A percentile compares a stretch with the other conserved stretches of the same genome.
phyloP scores from a whole-genome alignment of 2,888 invertebrate species.

The Tillus elongatus region DNA sequence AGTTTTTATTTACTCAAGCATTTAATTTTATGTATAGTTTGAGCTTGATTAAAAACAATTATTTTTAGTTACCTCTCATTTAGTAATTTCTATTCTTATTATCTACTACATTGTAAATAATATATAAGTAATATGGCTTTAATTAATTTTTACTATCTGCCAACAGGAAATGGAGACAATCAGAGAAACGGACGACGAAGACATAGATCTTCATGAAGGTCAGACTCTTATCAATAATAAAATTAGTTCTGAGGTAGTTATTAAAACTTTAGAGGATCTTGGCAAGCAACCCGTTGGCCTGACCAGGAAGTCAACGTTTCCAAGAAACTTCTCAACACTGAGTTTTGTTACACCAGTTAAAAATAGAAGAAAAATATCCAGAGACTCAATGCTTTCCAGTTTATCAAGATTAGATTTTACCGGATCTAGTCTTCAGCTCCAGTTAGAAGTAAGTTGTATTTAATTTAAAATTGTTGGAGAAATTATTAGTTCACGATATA shows the following conservation, averaged over 20 bases:
- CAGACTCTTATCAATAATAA: conserved; percentile 34
- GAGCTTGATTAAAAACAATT: no score
- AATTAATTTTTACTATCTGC: no score
- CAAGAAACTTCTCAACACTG: conserved; percentile 39
- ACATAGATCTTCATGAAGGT: conserved; percentile 44
- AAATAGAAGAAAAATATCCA: conserved; percentile 35
- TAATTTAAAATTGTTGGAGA: no score
- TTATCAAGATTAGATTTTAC: conserved; percentile 67
- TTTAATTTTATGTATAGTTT: no score
- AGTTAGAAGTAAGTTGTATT: conserved; percentile 46
- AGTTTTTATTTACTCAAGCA: no score
- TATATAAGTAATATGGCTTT: no score
- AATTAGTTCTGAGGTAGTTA: conserved; percentile 25
- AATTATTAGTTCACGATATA: no score
- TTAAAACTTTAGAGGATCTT: conserved; percentile 35
- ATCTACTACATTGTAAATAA: no score
- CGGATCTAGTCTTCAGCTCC: conserved; percentile 62
- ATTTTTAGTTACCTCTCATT: no score
- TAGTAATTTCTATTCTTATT: no score
- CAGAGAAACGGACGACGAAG: conserved; percentile 54
- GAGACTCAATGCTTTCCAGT: conserved; percentile 61
- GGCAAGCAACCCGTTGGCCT: conserved; percentile 30
- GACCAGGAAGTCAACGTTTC: conserved; percentile 37
- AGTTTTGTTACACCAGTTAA: conserved; percentile 32
- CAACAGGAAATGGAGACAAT: conserved; percentile 67